These are phyloP conservation scores for Spongilla lacustris DNA, from an alignment of 37 sponge, comb jelly and placozoan species.

Conservation along the genomic window DNA sequence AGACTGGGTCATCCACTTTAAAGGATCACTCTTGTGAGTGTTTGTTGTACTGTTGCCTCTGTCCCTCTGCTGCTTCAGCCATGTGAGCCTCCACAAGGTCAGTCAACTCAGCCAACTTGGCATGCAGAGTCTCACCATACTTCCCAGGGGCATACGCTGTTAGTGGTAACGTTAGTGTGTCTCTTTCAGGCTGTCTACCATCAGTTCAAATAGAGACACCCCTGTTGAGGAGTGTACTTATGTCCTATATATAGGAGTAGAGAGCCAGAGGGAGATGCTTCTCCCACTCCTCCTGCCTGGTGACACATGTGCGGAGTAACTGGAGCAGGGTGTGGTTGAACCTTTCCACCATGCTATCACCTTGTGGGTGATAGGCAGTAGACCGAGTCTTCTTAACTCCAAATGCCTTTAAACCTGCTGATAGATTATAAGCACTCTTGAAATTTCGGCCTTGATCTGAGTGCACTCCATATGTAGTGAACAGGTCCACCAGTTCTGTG, in stretches of 20 bases:
- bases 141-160: no score
- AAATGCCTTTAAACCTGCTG: slow-evolving; percentile 29
- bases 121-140: slow-evolving; percentile 2
- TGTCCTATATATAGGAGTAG: slow-evolving; percentile 51
- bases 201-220: slow-evolving; percentile 46
- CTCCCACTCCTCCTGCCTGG: slow-evolving; percentile 56
- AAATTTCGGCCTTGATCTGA: slow-evolving; percentile 69
- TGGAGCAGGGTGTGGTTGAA: slow-evolving; percentile 50
- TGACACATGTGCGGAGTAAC: slow-evolving; percentile 45
- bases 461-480: slow-evolving; percentile 37
- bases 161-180: no score
- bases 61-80: slow-evolving; percentile 15
- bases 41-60: slow-evolving; percentile 28
- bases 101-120: slow-evolving; percentile 33
- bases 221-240: slow-evolving; percentile 47
- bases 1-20: slow-evolving; percentile 58
- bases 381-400: slow-evolving; percentile 48
- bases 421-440: slow-evolving; percentile 34
- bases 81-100: slow-evolving; percentile 43
- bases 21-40: background rate
- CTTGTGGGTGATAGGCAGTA: slow-evolving; percentile 55
- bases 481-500: slow-evolving; percentile 13
- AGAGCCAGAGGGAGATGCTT: slow-evolving; percentile 53
- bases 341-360: slow-evolving; percentile 69
- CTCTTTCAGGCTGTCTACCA: slow-evolving; percentile 33